Base-by-base conservation (phyloP, 2,888 invertebrate species). In the Sphaerolaimus hirsutus region DNA sequence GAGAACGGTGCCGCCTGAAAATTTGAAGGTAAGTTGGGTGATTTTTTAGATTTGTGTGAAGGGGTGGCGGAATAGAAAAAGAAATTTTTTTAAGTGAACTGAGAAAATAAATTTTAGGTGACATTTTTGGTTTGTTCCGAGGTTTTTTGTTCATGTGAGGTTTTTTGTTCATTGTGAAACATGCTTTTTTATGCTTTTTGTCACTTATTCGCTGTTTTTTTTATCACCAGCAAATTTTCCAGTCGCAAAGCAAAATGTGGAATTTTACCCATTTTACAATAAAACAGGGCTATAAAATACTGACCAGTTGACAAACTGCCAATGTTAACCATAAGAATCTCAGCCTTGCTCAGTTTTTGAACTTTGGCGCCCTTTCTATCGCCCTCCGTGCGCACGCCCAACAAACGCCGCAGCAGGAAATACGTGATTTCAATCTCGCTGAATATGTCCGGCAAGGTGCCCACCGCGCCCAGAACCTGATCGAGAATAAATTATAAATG, bases 281-380 rank as follows among this genome's bases (percentile, higher is more conserved):
- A n/a, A n/a, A n/a, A n/a, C n/a, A n/a, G n/a, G n/a, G n/a, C n/a
- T n/a, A n/a, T n/a, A 32, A 32, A 12, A 17, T 7, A 37, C 37
- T 91, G 93, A 37, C 97, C 97, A 32, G 93, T 97, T 58, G 93
- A 91, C 55, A 99, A 70, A 0, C 97, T 97, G 23, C 97, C 97
- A 62, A 97, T 99, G 69, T 99, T 99, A 26, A 97, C 89, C 67
- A 99, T 74, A 51, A 97, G 69, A 46, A 84, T 80, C 72, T 93
- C 91, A 59, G 78, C 79, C 63, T 75, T 83, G 12, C 81, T 74
- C 52, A 91, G 68, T 64, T 87, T 89, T 63, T 84, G 82, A 32
- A 91, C 93, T 71, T 86, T 91, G 12, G 93, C 93, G 19, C 82
- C 97, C 65, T 97, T 93, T 66, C 91, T 93, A 66, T 93, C 93